phyloP scores from a whole-genome alignment of 1,140 invertebrate genomes.

The Cydia pomonella region DNA sequence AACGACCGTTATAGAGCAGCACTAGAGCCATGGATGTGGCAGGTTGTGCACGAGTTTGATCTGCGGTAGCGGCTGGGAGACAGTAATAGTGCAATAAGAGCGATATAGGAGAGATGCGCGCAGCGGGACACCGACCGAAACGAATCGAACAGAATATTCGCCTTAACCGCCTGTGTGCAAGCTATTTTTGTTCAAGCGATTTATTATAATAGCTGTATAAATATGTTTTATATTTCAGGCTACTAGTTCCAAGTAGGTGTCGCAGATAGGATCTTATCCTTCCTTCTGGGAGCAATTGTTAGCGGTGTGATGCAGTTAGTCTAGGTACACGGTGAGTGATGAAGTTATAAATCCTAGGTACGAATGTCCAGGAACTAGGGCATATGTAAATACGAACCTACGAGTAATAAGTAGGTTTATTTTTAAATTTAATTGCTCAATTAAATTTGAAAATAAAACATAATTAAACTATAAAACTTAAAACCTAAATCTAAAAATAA shows the following conservation, averaged over 20 bases:
- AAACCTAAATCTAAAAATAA: too few relatives aligned
- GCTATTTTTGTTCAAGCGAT: constrained; percentile 54
- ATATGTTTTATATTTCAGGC: constrained; percentile 8
- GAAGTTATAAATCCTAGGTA: neutral
- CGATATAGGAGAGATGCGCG: constrained; percentile 58
- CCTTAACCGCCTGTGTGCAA: constrained; percentile 29
- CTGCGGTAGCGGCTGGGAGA: constrained; percentile 55
- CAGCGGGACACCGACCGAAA: constrained; percentile 51
- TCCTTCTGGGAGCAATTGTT: neutral
- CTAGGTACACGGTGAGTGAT: neutral
- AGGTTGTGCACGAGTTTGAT: constrained; percentile 58
- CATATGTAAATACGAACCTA: too few relatives aligned
- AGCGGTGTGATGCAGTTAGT: neutral
- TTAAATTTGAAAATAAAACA: too few relatives aligned
- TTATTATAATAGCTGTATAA: constrained; percentile 51
- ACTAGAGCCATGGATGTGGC: constrained; percentile 49
- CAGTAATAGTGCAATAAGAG: constrained; percentile 59
- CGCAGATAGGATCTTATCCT: neutral
- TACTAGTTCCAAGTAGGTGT: neutral
- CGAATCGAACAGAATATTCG: constrained; percentile 44
- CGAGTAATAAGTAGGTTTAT: too few relatives aligned
- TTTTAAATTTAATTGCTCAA: too few relatives aligned
- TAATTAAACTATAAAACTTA: too few relatives aligned
- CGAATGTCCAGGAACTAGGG: neutral
- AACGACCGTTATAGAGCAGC: constrained; percentile 35